phyloP scores from a whole-genome alignment of 2,797 vertebrate species.

The Sciurus vulgaris region DNA sequence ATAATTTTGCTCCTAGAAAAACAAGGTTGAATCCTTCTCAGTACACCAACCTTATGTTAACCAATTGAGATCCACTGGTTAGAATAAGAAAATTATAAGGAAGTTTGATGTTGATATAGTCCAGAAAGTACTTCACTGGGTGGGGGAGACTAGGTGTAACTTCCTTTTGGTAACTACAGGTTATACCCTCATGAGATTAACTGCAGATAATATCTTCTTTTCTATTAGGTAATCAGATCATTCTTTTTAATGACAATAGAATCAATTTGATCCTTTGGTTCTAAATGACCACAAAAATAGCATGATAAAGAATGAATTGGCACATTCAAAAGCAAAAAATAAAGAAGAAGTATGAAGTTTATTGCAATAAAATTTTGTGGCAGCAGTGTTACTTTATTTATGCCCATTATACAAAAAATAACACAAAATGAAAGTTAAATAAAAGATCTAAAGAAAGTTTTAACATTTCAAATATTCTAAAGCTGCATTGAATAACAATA shows the following conservation, averaged over 20 bases:
- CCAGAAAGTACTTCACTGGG: neutral
- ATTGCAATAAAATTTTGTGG: neutral
- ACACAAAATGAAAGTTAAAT: neutral
- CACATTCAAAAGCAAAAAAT: neutral
- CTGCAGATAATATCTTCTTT: neutral
- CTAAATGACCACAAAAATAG: neutral
- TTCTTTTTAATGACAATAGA: neutral
- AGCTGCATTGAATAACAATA: neutral
- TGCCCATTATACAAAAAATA: neutral
- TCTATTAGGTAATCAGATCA: neutral
- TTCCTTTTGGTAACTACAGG: neutral
- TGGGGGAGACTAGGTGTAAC: accelerated
- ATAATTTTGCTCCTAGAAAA: neutral
- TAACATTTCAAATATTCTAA: neutral
- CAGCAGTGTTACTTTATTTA: neutral
- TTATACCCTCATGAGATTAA: too few species aligned
- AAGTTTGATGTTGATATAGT: neutral
- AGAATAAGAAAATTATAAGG: neutral
- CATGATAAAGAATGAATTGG: neutral
- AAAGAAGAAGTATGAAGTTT: neutral
- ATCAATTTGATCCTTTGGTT: neutral
- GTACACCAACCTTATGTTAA: neutral
- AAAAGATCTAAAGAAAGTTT: neutral
- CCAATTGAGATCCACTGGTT: neutral
- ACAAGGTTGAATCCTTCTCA: neutral